Evolutionary conservation across 2,113 vertebrate genomes (phyloP).

Genomic region (Aspiorhynchus laticeps): DNA sequence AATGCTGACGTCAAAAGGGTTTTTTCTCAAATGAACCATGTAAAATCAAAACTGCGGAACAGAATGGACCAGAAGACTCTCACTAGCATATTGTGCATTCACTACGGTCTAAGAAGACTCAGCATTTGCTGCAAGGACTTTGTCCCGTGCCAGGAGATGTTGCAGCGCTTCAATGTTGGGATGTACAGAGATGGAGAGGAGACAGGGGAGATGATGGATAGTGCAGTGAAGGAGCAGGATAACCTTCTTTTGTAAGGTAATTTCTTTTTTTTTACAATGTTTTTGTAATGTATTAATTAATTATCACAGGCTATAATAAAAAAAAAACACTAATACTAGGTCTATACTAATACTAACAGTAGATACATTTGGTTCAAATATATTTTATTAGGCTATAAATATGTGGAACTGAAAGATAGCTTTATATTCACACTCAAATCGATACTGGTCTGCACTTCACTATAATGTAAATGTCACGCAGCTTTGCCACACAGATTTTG

Average conservation of each 20-base stretch:
- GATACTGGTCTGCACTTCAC: too few relatives aligned
- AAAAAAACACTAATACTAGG: too few relatives aligned
- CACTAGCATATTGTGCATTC: not conserved
- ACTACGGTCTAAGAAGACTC: not conserved
- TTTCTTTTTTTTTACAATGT: not conserved
- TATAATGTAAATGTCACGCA: too few relatives aligned
- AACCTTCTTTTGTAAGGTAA: too few relatives aligned
- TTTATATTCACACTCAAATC: too few relatives aligned
- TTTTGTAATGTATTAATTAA: not conserved
- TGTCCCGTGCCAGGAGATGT: too few relatives aligned
- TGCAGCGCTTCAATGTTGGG: not conserved
- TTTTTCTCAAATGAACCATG: not conserved
- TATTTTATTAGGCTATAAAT: not conserved
- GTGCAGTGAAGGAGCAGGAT: too few relatives aligned
- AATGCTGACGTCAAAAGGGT: not conserved
- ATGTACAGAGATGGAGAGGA: not conserved
- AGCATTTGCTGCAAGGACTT: not conserved
- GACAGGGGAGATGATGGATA: not conserved
- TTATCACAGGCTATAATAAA: not conserved
- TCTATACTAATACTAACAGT: not conserved
- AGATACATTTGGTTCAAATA: not conserved
- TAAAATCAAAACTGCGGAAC: not conserved
- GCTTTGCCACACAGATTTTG: too few relatives aligned
- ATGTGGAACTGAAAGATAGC: not conserved
- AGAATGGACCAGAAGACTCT: not conserved